Base-by-base conservation (phyloP, 2,113 vertebrate species). In the Myanophis thanlyinensis region DNA sequence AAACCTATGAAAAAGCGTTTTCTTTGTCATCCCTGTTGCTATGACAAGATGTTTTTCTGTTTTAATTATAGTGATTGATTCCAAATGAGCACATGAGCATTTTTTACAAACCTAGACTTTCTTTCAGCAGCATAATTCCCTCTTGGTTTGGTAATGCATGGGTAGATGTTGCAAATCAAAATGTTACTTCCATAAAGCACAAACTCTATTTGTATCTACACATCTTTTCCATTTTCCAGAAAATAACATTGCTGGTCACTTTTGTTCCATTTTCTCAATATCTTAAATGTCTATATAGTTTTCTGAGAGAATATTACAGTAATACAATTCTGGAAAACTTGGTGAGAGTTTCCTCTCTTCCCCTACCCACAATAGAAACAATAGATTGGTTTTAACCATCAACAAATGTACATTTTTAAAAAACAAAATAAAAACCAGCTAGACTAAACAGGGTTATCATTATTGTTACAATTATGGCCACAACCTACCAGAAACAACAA, bases 321-420 rank as follows among this genome's bases (percentile, higher is more conserved):
- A 20, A 73, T 93, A 86, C 67, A 35, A 52, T 96, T 40, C 54
- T 90, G 85, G 84, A 94, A 95, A 95, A 91, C 89, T 93, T 92
- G 89, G 87, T 89, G 90, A 93, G 93, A 94, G 94, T 92, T 87
- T 92, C 88, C 95, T 93, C 94, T 92, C 94, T 89, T 93, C 89
- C 92, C 93, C 62, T 10, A 20, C 40, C 94, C 94, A 94, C 92
- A 89, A 85, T 96, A 96, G 94, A 96, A 96, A 95, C 87, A 85
- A 4, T 47, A 86, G 89, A 94, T 96, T 46, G 92, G 30, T 85
- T 94, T 94, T 95, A 91, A 95, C 95, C 93, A 90, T 91, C 92
- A 96, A 94, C 90, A 95, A 95, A 93, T 93, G 62, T 95, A 94
- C 84, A 94, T 46, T 89, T 95, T 96, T 18, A 23, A 84, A 92